These are phyloP conservation scores for Mylabris sibirica DNA, from an alignment of 2,888 invertebrate species.

Conservation along the genomic window DNA sequence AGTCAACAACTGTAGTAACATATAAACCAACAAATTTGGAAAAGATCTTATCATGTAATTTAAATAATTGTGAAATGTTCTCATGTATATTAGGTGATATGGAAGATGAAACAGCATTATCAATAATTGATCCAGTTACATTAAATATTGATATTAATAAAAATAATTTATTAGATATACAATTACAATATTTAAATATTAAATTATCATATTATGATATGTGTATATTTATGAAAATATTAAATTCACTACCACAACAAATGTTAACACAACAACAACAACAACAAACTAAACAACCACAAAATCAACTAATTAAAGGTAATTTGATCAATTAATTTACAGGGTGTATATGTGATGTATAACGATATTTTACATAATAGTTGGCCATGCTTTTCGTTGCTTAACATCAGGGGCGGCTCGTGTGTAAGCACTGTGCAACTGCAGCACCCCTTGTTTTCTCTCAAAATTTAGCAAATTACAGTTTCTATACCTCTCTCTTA, in stretches of 20 bases:
- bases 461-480: too few relatives aligned
- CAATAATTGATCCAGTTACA: conserved; percentile 93
- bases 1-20: conserved; percentile 84
- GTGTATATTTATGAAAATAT: conserved; percentile 87
- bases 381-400: too few relatives aligned
- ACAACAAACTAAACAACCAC: conserved; percentile 22
- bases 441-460: too few relatives aligned
- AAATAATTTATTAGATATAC: conserved; percentile 66
- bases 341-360: too few relatives aligned
- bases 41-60: conserved; percentile 84
- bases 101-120: conserved; percentile 88
- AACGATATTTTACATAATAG: too few relatives aligned
- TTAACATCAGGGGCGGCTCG: too few relatives aligned
- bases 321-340: too few relatives aligned
- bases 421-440: too few relatives aligned
- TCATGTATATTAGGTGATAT: conserved; percentile 83
- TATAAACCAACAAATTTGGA: conserved; percentile 75
- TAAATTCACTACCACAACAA: conserved; percentile 87
- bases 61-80: conserved; percentile 91
- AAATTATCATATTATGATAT: conserved; percentile 93
- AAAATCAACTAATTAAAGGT: conserved; percentile 19
- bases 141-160: conserved; percentile 74
- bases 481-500: too few relatives aligned
- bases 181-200: conserved; percentile 78
- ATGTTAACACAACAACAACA: conserved; percentile 63